Base-by-base conservation (phyloP, 2,113 vertebrate genomes). In the Corythoichthys haematopterus region DNA sequence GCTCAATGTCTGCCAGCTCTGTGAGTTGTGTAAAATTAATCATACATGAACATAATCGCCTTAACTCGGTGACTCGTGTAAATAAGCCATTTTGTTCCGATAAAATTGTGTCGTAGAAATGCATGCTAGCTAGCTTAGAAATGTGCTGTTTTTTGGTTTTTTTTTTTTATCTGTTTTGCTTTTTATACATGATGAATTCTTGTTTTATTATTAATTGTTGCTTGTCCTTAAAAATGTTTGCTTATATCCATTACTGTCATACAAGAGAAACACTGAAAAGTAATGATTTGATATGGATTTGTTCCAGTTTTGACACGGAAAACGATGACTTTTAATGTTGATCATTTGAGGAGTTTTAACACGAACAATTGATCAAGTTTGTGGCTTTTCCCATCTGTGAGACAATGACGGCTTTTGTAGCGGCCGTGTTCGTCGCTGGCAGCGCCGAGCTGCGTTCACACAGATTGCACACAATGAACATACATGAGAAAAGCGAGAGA, bases 1-100 rank as follows among this genome's bases (percentile, higher is more conserved):
- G 6, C 38, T 4, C 38, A 40, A 40, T 40, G 38, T 40, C 6
- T 40, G 38, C 38, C 80, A 78, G 77, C 85, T 91, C 89, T 84
- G 70, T 88, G 90, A 91, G 89, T 80, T 84, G 83, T 85, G 83
- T 72, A 66, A 65, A 47, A 71, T 68, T 75, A 28, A 70, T 69
- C 65, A 33, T 12, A 75, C 68, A 70, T 52, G n/a, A 56, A 71
- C 74, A 80, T 81, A 80, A 74, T 52, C 74, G 53, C 71, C 71
- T 55, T 50, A 56, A 50, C 71, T 55, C 38, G 70, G 69, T 56
- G 63, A 64, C 52, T 68, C 66, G 60, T 88, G 84, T 89, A 88
- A 84, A 89, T 77, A 84, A 47, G 37, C 60, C 73, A 61, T 59
- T 45, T 59, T 78, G 77, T 74, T 64, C 73, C 55, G 80, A 73